Evolutionary conservation across 2,113 vertebrate genomes (phyloP), one percentile per base, ranked within the genome.

Genomic region (Atractosteus spatula): DNA sequence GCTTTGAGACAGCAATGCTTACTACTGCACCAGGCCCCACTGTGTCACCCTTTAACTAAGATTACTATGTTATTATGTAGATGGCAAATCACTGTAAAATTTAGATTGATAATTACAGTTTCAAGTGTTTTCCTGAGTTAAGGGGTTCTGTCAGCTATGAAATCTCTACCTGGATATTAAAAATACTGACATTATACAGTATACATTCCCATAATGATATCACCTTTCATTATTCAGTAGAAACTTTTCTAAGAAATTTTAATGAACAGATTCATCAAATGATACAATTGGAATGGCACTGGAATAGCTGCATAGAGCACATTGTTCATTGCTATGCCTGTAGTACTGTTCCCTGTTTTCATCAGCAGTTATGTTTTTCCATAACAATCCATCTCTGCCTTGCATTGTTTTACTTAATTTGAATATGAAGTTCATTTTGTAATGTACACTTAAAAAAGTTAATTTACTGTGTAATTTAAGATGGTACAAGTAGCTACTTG

Each of bases 261-360:
- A 75, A 75, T 75, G 69, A 75, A 66, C 51, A 75, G 54, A 75
- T 75, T 67, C 61, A 66, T 71, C 74, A 75, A 61, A 45, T 62
- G 63, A 66, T 42, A 61, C 54, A 69, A 67, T 55, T 42, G 44
- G 12, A 11, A 57, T 51, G 54, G 62, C 55, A 16, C 41, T 8
- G 41, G 71, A 59, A 44, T 59, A 42, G 7, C 10, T 41, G 4
- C 3, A 16, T 41, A 47, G 11, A 55, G 2, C 62, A 43, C 8
- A 8, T 41, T 43, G 8, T 51, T 14, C 47, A 56, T 56, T 61
- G 4, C 5, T 45, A 41, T 17, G 41, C 41, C 63, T 74, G 29
- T 8, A 42, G 59, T 42, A 44, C 7, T 17, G 62, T n/a, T 41
- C 41, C 8, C 17, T 41, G 41, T 29, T 65, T 16, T 8, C 41